Evolutionary conservation across 2,888 invertebrate species (phyloP), one percentile per base, ranked within the genome.

Genomic region (Steinernema hermaphroditum): DNA sequence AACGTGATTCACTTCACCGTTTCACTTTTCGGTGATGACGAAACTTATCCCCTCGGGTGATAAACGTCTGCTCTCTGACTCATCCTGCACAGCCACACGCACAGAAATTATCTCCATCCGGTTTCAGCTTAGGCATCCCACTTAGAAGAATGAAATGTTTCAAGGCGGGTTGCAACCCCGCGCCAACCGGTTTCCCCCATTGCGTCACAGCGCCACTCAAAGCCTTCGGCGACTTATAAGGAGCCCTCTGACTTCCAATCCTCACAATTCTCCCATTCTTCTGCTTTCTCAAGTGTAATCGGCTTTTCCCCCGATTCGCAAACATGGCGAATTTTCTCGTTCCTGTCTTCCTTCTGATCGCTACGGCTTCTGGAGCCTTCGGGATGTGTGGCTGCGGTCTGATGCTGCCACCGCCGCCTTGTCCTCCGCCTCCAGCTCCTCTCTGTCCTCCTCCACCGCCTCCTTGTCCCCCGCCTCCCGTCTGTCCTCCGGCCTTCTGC

Each of bases 401-500:
- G 54, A 27, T 27, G 54, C 76, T 76, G 16, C 80, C 75, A 37
- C 68, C 76, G 34, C 49, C 74, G 71, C 46, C 78, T 0, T 80
- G 81, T 73, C 74, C 75, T 22, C 81, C 79, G 1, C 74, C 78
- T 1, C 80, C 81, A 19, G 81, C 81, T 50, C 83, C 84, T 8
- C 27, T 54, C 12, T 83, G 82, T 68, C 83, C 84, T 50, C 82
- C 81, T 14, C 82, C 81, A 19, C 81, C 80, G 49, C 83, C 82
- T 12, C 84, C 83, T 73, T 85, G 85, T 68, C 85, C 85, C 27
- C 82, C 83, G 70, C 82, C 82, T 0, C 77, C 80, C 16, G 74
- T 77, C 24, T 82, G 83, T 69, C 83, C 82, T 72, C 81, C 82
- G 44, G 80, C 80, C 19, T 82, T 81, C n/a, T 81, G 81, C 29